Evolutionary conservation across 1,140 invertebrate species (phyloP), one percentile per base, ranked within the genome.

Genomic region (Listronotus oregonensis): DNA sequence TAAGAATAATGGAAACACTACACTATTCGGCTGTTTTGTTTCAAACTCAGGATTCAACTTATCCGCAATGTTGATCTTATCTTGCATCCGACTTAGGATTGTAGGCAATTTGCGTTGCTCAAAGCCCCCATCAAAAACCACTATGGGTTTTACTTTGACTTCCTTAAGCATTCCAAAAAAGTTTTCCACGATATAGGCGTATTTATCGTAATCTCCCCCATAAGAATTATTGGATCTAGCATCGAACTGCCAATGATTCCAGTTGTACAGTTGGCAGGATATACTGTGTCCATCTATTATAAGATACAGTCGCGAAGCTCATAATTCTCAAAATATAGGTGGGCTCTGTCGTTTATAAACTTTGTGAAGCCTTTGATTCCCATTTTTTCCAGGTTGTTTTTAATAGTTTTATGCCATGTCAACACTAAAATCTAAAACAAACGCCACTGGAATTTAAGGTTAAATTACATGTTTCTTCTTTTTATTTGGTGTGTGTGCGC

Each of bases 141-240:
- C 86, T 68, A 90, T 85, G 0, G 92, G 84, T 12, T 75, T 85
- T 9, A 97, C 81, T 47, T 89, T 87, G 73, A 92, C 95, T 74
- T 85, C 84, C 47, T 79, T 75, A 4, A 96, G 79, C 12, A 86
- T 79, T 8, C 85, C 80, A 72, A 96, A 94, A 72, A 94, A 95
- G 12, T 85, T 80, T 46, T 80, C 78, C 6, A 91, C 81, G 17
- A 79, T 79, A 17, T 82, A 73, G 3, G 84, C 85, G 77, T 86
- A 93, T 71, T 86, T 86, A 72, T 95, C 90, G 74, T 95, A 96
- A 78, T 96, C 92, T 0, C 94, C 94, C 17, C 92, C 92, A 80
- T 93, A 96, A 1, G 86, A 84, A 47, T 86, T 65, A 11, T 12
- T 14, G 2, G 54, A 65, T 52, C 55, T 65, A 12, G 55, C 87